These are phyloP conservation scores for Sciurus niger DNA, from an alignment of 2,113 vertebrate species.

Conservation along the genomic window DNA sequence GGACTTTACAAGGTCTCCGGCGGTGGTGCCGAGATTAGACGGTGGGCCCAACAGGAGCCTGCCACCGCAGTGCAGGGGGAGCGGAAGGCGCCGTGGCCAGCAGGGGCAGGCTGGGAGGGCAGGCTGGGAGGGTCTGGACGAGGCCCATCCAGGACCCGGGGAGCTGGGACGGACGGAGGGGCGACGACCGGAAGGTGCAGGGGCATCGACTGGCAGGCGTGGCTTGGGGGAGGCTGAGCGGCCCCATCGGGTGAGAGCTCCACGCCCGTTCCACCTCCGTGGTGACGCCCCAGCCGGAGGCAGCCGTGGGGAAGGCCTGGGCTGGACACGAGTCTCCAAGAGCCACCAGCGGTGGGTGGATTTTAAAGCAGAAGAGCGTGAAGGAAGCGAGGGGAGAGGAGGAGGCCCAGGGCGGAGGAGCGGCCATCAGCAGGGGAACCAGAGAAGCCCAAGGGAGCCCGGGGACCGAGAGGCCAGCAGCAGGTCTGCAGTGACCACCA, in stretches of 20 bases:
- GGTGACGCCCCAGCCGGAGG: neutral
- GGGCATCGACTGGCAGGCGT: neutral
- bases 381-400: no score
- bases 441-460: no score
- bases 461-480: no score
- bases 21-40: neutral
- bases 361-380: neutral
- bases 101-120: accelerated
- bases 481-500: no score
- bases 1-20: neutral
- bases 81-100: neutral
- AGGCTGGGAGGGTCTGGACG: neutral
- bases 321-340: no score
- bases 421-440: neutral
- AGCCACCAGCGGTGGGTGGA: no score
- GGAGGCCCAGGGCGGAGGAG: no score
- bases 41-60: neutral
- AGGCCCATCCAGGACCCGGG: neutral
- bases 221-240: neutral
- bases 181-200: no score
- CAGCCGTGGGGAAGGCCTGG: neutral
- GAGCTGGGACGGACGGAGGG: no score
- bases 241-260: no score
- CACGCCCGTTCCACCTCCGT: no score
- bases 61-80: neutral